phyloP scores from a whole-genome alignment of 1,140 invertebrate species.

The Pantala flavescens region DNA sequence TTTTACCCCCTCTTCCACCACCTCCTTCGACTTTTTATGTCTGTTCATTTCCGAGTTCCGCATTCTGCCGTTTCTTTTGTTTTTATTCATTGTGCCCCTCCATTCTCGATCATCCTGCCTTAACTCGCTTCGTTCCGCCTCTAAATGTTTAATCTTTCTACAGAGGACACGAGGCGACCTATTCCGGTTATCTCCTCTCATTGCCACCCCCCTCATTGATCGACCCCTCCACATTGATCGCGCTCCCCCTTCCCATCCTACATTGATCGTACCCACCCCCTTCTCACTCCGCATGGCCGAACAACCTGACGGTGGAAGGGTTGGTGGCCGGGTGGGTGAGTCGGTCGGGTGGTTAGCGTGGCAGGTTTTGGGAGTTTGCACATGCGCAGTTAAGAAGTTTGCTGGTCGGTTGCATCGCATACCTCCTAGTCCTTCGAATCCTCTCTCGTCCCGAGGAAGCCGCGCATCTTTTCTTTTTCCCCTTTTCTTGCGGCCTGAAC shows the following conservation, averaged over 20 bases:
- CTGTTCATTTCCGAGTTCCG: slow-evolving; percentile 4
- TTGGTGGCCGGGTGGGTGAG: background rate
- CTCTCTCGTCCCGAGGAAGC: background rate
- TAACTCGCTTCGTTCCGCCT: slow-evolving; percentile 2
- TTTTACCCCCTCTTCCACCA: background rate
- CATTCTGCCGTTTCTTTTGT: background rate
- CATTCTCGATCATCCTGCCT: background rate
- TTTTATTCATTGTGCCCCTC: background rate
- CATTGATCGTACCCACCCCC: background rate
- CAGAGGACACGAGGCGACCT: slow-evolving; percentile 31
- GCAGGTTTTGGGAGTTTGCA: slow-evolving; percentile 3
- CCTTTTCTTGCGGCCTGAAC: slow-evolving; percentile 23
- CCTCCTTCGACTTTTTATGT: background rate
- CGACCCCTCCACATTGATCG: background rate
- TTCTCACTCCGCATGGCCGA: background rate
- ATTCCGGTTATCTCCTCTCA: background rate
- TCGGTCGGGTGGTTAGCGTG: background rate
- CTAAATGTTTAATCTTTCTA: slow-evolving; percentile 7
- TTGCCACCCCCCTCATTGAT: background rate
- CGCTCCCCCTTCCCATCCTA: background rate
- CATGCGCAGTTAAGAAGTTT: slow-evolving; percentile 1
- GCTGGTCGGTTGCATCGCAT: background rate
- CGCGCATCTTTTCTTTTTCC: background rate
- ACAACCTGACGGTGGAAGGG: background rate
- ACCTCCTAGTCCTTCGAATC: background rate